phyloP scores from a whole-genome alignment of 1,140 invertebrate species.

The Cydia splendana region DNA sequence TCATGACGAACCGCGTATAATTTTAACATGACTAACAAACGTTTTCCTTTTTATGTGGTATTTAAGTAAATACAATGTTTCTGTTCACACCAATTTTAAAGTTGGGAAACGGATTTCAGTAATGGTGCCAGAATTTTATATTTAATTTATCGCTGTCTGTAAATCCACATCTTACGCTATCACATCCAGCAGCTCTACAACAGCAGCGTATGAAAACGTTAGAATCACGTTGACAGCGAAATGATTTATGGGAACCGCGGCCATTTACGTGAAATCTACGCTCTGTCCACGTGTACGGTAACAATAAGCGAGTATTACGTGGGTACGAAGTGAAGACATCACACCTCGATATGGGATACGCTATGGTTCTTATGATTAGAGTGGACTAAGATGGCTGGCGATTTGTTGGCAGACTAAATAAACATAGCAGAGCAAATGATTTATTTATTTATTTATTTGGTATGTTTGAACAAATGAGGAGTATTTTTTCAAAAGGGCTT shows the following conservation, averaged over 20 bases:
- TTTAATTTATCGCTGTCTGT: too few relatives aligned
- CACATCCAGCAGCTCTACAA: constrained; percentile 49
- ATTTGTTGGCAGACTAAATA: not conserved
- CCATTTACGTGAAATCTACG: constrained; percentile 66
- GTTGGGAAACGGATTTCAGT: too few relatives aligned
- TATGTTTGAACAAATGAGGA: too few relatives aligned
- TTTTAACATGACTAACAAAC: too few relatives aligned
- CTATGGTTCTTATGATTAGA: not conserved
- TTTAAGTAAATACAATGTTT: too few relatives aligned
- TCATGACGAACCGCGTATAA: too few relatives aligned
- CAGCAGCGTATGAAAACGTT: constrained; percentile 48
- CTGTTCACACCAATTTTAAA: too few relatives aligned
- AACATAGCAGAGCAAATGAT: not conserved
- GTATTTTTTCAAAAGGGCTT: too few relatives aligned
- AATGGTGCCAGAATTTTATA: too few relatives aligned
- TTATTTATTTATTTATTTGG: too few relatives aligned
- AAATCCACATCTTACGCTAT: too few relatives aligned
- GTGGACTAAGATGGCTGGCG: not conserved
- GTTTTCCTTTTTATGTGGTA: too few relatives aligned
- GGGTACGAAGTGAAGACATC: constrained; percentile 37
- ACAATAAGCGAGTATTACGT: constrained; percentile 40
- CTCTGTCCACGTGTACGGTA: constrained; percentile 50
- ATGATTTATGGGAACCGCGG: constrained; percentile 70
- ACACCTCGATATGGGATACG: constrained; percentile 5
- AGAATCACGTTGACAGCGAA: constrained; percentile 51